Evolutionary conservation across 64 coral and sea anemone genomes (phyloP), one percentile per base, ranked within the genome.

Genomic region (Porites lutea): DNA sequence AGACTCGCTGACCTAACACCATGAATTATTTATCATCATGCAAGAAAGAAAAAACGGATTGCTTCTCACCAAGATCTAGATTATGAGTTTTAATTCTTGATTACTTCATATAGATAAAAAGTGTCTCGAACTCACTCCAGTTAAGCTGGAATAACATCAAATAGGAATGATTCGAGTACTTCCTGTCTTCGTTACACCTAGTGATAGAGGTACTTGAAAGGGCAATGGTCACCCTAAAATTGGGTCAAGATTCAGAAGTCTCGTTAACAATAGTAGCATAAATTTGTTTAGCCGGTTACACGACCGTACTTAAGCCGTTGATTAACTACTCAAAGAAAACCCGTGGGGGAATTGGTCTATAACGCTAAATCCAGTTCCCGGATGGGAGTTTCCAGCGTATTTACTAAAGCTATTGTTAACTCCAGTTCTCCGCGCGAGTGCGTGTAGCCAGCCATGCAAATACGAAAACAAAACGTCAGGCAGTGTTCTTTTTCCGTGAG

Each of bases 191-290:
- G 37, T 48, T 65, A 49, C 3, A 47, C 44, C 44, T 45, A 60
- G 19, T 60, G 6, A 6, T 12, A 18, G 13, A 22, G 13, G 79
- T 59, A 65, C 79, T 83, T 83, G 79, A 83, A 82, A 83, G 79
- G 79, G 79, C 79, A 83, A 8, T 43, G 59, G 79, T 44, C 79
- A 83, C 79, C 79, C 37, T 65, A 65, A 83, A 47, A 49, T 48
- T 6, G 3, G 79, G 79, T 83, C 79, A 83, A 83, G 7, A 65
- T 27, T 48, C 44, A 47, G 43, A 14, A n/a, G 60, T 49, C 59
- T 59, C 27, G 27, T 49, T 16, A 66, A 16, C 13, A 49, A 21
- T 65, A 48, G 44, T n/a, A 45, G 16, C 55, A 63, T 52, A 65
- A 57, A 57, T 9, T 9, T n/a, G 6, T 10, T 16, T 4, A 75